Evolutionary conservation across 1,140 invertebrate species (phyloP), one percentile per base, ranked within the genome.

Genomic region (Cyphomyrmex costatus): DNA sequence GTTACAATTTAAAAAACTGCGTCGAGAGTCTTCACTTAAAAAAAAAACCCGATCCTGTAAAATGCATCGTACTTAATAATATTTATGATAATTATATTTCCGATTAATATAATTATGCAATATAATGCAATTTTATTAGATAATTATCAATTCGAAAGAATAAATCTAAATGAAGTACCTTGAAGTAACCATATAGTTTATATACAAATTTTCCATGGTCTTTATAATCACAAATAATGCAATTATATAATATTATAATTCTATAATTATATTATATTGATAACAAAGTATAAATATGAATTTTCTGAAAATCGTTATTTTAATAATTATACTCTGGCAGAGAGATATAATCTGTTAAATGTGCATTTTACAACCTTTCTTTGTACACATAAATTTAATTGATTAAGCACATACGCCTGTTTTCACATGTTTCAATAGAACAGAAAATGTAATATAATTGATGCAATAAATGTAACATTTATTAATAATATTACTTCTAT

Each of bases 161-260:
- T 90, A 58, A 78, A 89, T 89, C 68, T 61, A 58, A 86, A 89
- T 90, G 46, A 86, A 77, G 82, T 79, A 66, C 58, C 51, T 58
- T 71, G 73, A 36, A n/a, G 77, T n/a, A n/a, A n/a, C 61, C 42
- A 42, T 68, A 56, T 42, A 85, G 36, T 30, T 24, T 49, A 74
- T 63, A 66, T 80, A 76, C 65, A 86, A 82, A 79, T 89, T 86
- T 88, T 86, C 68, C 76, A 49, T 30, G 19, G 70, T 76, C 56
- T 42, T 42, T 42, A 42, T 42, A 42, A 42, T 42, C 36, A 42
- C 36, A 42, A 42, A 42, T 42, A 42, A 42, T 42, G 10, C 10
- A 42, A 42, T 42, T 42, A 49, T 49, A 58, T 14, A 60, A 42
- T 42, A 42, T 42, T 24, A 53, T 24, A 60, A 24, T 60, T 60